Base-by-base conservation (phyloP, 2,797 vertebrate genomes). In the Muraenolepis orangiensis region DNA sequence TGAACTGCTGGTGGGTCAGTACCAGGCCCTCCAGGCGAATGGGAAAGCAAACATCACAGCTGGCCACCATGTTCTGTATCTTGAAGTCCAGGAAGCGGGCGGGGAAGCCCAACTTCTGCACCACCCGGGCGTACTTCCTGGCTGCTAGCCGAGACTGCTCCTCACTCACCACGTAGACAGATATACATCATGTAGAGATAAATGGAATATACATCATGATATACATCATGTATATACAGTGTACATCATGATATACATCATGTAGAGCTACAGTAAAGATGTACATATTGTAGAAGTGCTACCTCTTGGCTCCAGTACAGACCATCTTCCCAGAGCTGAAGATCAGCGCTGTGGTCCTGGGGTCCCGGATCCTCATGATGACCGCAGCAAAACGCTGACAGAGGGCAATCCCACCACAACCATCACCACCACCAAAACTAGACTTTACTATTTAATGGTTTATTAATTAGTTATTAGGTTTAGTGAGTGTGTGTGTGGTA, bases 311-410 rank as follows among this genome's bases (percentile, higher is more conserved):
- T 78, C 98, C 97, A 0, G 97, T 99, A 84, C 98, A 99, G 87
- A 99, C 97, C 94, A 99, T 97, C 92, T 99, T 99, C 78, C 98
- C 98, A 7, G 98, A 98, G 85, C 97, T 98, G 91, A 99, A 99
- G 88, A 98, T 97, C 66, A 99, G 94, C 0, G 97, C 96, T 0
- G 98, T 99, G 70, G 98, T 99, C 80, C 97, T 90, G 4, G 97
- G 98, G 40, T 98, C 95, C 23, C 96, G 93, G 85, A 99, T 98
- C 82, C 98, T 93, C 97, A 99, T 99, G 79, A 99, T 98, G 51
- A 98, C 96, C 0, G 98, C 98, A 3, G 96, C 95, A 86, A 99
- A 98, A 67, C 97, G 96, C 97, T 99, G 77, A 0, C 77, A 78
- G 32, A 80, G 28, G 16, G n/a, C 8, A 38, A 29, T 10, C 18